Percentiles rank a stretch among this genome's conserved stretches.
Evolutionary conservation across 2,113 vertebrate genomes (phyloP).

Genomic region (Rhombomys opimus): DNA sequence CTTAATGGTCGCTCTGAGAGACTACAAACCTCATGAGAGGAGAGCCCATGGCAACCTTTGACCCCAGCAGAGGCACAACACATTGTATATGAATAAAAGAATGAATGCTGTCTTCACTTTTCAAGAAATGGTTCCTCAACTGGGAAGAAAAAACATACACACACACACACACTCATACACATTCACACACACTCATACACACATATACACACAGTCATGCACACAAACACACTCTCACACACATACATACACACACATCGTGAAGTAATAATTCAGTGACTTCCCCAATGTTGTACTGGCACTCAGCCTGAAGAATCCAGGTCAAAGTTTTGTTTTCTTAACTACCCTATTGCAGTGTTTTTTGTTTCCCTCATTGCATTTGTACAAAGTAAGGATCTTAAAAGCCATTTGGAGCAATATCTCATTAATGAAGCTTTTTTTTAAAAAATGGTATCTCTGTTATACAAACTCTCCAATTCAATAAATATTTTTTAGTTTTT

Average conservation of each 20-base stretch:
- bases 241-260: too few species aligned
- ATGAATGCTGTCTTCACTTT: slow-evolving; percentile 4
- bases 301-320: background rate
- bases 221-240: too few species aligned
- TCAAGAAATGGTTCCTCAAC: slow-evolving; percentile 29
- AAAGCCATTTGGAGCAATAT: slow-evolving; percentile 2
- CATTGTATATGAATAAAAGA: background rate
- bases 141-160: background rate
- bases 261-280: background rate
- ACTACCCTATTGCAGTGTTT: background rate
- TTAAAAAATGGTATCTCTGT: slow-evolving; percentile 10
- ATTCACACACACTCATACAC: background rate
- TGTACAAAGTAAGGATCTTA: background rate
- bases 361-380: background rate
- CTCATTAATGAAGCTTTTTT: slow-evolving; percentile 45
- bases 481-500: slow-evolving; percentile 47
- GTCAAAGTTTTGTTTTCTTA: background rate
- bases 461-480: slow-evolving; percentile 19
- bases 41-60: background rate
- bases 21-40: background rate
- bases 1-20: background rate
- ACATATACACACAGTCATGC: background rate
- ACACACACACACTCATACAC: background rate
- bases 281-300: background rate
- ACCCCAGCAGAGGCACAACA: background rate